Conservation (phyloP, 23 tunicate genomes). For the Botrylloides violaceus region DNA sequence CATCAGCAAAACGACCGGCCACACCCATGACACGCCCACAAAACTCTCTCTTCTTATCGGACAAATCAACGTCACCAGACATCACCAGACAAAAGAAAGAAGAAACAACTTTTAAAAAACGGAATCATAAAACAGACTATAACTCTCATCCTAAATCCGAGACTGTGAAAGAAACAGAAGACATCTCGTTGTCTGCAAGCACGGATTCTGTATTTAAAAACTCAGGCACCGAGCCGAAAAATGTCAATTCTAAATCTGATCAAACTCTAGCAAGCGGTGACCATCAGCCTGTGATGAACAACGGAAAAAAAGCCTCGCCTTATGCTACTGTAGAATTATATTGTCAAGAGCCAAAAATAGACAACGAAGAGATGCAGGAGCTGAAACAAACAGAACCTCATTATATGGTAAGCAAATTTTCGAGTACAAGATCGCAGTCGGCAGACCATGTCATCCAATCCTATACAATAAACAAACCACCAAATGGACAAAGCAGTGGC, state of each 20-base stretch:
- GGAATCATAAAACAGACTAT: constrained; percentile 30
- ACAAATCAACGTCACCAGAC: constrained; percentile 19
- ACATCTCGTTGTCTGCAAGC: constrained; percentile 23
- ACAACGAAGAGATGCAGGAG: neutral
- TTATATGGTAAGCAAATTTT: constrained; percentile 8
- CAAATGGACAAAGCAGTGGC: no score
- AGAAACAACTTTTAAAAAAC: constrained; percentile 26
- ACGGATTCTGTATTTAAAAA: constrained; percentile 65
- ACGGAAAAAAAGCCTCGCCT: constrained; percentile 11
- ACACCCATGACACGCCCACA: constrained; percentile 33
- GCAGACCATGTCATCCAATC: no score
- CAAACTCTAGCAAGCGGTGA: neutral
- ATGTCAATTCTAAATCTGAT: neutral
- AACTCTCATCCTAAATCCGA: constrained; percentile 1
- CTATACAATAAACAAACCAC: no score
- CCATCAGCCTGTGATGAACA: neutral
- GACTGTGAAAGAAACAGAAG: neutral
- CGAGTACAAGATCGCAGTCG: no score
- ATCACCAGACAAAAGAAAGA: neutral
- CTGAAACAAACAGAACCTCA: neutral
- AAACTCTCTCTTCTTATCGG: constrained; percentile 47
- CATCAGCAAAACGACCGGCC: constrained; percentile 46
- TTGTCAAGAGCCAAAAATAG: neutral
- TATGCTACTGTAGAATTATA: constrained; percentile 12
- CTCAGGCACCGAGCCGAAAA: neutral